A percentile compares a stretch with the other conserved stretches of the same genome.
Conservation (phyloP, 2,113 vertebrate genomes). For the Heterotis niloticus region DNA sequence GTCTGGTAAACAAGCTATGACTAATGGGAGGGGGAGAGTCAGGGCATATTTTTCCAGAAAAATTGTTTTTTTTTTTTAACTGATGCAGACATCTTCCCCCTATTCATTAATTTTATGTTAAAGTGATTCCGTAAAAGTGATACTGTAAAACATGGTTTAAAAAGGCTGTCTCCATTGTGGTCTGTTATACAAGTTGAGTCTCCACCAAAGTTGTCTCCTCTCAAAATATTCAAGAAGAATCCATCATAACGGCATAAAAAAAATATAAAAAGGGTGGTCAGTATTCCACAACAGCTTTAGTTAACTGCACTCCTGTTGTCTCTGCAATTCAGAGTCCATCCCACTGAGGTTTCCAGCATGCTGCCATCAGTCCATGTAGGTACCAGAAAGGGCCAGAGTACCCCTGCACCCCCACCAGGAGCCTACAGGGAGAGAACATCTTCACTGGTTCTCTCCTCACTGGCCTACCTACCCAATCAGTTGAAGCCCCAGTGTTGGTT, state of each 20-base stretch:
- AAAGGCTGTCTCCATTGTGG: too few species aligned
- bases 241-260: too few species aligned
- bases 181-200: background rate
- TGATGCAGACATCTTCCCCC: too few species aligned
- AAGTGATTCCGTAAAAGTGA: too few species aligned
- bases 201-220: background rate
- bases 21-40: too few species aligned
- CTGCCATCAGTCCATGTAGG: background rate
- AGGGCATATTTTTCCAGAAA: background rate
- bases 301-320: background rate
- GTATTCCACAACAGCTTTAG: too few species aligned
- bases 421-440: conserved; percentile 13
- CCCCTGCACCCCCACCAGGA: background rate
- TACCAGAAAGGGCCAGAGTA: background rate
- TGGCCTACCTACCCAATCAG: conserved; percentile 48
- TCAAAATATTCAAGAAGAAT: background rate
- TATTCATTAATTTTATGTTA: too few species aligned
- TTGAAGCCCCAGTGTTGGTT: conserved; percentile 79
- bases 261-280: too few species aligned
- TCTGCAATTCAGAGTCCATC: background rate
- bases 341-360: background rate
- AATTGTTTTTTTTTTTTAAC: background rate
- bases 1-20: too few species aligned
- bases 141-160: too few species aligned
- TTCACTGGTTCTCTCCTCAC: background rate